Evolutionary conservation across 2,797 vertebrate genomes (phyloP), one percentile per base, ranked within the genome.

Genomic region (Brachyrhaphis roseni): DNA sequence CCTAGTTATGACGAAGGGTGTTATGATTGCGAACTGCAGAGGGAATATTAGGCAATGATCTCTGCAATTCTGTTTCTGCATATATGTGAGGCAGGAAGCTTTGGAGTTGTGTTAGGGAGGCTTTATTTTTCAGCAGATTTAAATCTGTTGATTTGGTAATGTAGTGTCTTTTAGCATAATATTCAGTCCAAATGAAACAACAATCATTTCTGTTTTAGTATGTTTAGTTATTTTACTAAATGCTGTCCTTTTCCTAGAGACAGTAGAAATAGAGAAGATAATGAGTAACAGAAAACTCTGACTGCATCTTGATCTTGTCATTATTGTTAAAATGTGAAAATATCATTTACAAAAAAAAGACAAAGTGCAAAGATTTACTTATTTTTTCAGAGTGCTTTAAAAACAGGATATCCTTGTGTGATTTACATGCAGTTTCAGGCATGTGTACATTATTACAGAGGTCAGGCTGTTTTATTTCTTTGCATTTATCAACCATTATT

Each of bases 401-500:
- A 18, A 34, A 18, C 31, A 34, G 31, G 6, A 62, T 34, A 12
- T 31, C 43, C 62, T 0, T 47, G 45, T 74, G 6, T 75, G n/a
- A 43, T 51, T 55, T 39, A 6, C 46, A 34, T 59, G 71, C 8
- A 28, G 45, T 34, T 68, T 2, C 53, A 26, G 23, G n/a, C 23
- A 74, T 55, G 1, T 57, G 28, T n/a, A 31, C 15, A 12, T 41
- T 49, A 39, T n/a, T 18, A 23, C 5, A 6, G 13, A 36, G 7
- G 18, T 39, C 4, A 55, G 31, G 39, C 3, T 39, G 53, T 66
- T 39, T 57, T 49, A 45, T 51, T 45, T 16, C 55, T 36, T 36
- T 15, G 68, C 43, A 78, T 85, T 84, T 87, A 76, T 7, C 68
- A 70, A 84, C 46, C 49, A 39, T 64, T 75, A 49, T 76, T 49